A percentile compares a stretch with the other conserved stretches of the same genome.
These are phyloP conservation scores for Platysternon megacephalum DNA, from an alignment of 2,113 vertebrate genomes.

Conservation along the genomic window DNA sequence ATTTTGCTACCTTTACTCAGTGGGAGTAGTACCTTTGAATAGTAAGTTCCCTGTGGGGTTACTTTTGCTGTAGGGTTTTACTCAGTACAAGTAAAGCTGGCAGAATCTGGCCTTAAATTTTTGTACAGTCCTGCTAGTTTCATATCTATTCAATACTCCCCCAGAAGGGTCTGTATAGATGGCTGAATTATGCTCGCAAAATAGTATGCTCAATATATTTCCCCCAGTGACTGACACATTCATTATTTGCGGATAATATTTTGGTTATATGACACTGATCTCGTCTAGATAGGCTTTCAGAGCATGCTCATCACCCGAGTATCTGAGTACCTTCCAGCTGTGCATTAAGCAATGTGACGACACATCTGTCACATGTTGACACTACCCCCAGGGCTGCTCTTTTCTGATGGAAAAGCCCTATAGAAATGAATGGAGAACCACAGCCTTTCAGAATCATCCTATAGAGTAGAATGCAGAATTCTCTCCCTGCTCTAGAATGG, in stretches of 20 bases:
- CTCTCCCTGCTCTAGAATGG: not conserved
- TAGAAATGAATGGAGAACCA: constrained; percentile 17
- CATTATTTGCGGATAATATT: not conserved
- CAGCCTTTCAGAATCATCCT: constrained; percentile 1
- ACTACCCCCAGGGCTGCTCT: not conserved
- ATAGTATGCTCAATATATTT: not conserved
- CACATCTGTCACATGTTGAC: not conserved
- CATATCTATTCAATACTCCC: not conserved
- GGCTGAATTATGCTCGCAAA: not conserved
- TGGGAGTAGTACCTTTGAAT: not conserved
- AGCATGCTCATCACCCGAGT: not conserved
- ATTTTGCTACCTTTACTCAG: not conserved
- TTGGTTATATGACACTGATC: not conserved
- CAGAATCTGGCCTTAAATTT: not conserved
- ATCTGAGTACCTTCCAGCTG: not conserved
- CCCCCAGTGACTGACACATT: not conserved
- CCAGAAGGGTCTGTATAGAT: not conserved
- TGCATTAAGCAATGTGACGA: not conserved
- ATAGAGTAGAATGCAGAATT: not conserved
- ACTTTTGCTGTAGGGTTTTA: not conserved
- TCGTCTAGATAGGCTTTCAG: not conserved
- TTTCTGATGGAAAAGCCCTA: not conserved
- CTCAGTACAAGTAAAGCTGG: not conserved
- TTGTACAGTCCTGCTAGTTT: not conserved
- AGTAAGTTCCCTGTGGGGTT: not conserved